These are phyloP conservation scores for Astropecten irregularis DNA, from an alignment of 53 echinoderm and acorn worm species.

Conservation along the genomic window DNA sequence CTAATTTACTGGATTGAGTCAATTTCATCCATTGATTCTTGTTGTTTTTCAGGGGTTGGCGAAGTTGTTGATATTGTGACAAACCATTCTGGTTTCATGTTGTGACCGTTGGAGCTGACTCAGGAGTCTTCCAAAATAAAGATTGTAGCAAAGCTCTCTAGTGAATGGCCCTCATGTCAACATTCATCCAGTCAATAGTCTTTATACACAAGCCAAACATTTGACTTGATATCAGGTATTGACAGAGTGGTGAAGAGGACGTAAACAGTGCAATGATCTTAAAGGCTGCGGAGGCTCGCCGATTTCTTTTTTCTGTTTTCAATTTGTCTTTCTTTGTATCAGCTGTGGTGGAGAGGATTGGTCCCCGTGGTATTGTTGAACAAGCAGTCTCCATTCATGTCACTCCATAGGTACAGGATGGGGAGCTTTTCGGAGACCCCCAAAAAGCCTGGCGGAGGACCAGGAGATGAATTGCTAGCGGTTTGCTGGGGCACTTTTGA, in stretches of 20 bases:
- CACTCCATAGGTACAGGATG: no score
- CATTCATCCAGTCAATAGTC: conserved; percentile 1
- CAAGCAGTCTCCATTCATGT: neutral
- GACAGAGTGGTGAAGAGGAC: neutral
- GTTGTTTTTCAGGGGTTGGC: no score
- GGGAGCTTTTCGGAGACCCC: no score
- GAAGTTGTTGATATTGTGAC: no score
- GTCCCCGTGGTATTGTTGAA: neutral
- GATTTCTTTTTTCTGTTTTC: neutral
- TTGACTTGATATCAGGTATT: neutral
- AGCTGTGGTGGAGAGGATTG: neutral
- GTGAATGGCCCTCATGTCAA: conserved; percentile 9
- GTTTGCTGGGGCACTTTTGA: neutral
- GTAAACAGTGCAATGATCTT: neutral
- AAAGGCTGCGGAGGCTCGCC: neutral
- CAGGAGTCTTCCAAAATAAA: no score
- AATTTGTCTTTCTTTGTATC: neutral
- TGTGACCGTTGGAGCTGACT: no score
- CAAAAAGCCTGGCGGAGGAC: no score
- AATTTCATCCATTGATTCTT: no score
- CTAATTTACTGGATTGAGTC: no score
- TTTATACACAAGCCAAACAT: neutral
- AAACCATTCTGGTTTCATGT: no score
- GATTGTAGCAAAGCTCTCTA: neutral
- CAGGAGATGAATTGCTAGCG: neutral